Evolutionary conservation across 2,113 vertebrate species (phyloP).

Genomic region (Ictalurus punctatus): DNA sequence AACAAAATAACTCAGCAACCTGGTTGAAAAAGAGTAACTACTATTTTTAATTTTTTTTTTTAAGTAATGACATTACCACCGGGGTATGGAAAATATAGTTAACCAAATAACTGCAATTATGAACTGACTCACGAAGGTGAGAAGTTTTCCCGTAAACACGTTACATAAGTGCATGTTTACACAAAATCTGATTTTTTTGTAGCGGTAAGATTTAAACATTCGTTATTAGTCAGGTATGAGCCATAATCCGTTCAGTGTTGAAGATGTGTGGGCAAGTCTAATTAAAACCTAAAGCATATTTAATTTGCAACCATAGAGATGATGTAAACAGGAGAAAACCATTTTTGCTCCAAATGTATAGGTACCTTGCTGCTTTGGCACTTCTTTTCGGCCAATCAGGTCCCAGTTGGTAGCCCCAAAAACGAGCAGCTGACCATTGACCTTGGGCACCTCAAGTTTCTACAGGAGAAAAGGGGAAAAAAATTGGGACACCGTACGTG

Average conservation of each 20-base stretch:
- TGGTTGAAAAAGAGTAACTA: not conserved
- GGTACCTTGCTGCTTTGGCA: slow-evolving; percentile 93
- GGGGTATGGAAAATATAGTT: not conserved
- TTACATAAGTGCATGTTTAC: not conserved
- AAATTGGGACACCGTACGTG: not conserved
- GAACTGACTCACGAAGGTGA: not conserved
- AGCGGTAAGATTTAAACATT: not conserved
- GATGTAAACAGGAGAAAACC: too few species aligned
- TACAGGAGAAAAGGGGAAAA: slow-evolving; percentile 60
- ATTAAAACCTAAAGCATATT: not conserved
- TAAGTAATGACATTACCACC: not conserved
- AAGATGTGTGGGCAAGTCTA: not conserved
- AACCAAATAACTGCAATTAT: slow-evolving; percentile 7
- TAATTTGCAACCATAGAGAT: not conserved
- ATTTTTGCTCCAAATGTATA: not conserved
- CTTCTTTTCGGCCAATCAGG: slow-evolving; percentile 94
- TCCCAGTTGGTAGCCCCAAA: slow-evolving; percentile 98
- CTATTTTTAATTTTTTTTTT: not conserved
- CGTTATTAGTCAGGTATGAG: not conserved
- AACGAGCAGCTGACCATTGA: slow-evolving; percentile 88
- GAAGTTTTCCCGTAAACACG: not conserved
- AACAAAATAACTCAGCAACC: not conserved
- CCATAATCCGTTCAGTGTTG: not conserved
- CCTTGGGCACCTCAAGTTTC: slow-evolving; percentile 91
- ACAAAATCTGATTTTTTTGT: not conserved